These are phyloP conservation scores for Aldabrachelys gigantea DNA, from an alignment of 2,113 vertebrate genomes.

Conservation along the genomic window DNA sequence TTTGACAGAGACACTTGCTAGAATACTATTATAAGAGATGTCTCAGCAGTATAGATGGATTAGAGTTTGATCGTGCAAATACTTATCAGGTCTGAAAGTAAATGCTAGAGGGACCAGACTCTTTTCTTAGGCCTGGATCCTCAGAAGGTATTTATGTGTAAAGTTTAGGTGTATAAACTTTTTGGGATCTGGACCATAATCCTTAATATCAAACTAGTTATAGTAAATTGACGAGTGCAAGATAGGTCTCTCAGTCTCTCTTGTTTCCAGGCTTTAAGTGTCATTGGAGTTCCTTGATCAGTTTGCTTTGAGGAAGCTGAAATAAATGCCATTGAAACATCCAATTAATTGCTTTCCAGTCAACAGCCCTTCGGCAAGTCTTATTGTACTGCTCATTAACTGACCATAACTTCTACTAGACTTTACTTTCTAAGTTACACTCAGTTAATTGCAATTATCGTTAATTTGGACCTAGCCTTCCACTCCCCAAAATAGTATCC, in stretches of 20 bases:
- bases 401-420: constrained; percentile 35
- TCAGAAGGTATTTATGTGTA: neutral
- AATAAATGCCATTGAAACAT: constrained; percentile 44
- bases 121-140: neutral
- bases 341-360: constrained; percentile 39
- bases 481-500: constrained; percentile 28
- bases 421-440: constrained; percentile 46
- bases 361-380: neutral
- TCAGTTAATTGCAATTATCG: constrained; percentile 58
- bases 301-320: constrained; percentile 6
- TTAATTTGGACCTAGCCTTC: constrained; percentile 32
- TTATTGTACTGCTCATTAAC: neutral
- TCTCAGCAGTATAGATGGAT: neutral
- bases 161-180: neutral
- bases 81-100: neutral
- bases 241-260: neutral
- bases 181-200: neutral
- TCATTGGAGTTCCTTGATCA: neutral
- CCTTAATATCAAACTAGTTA: neutral
- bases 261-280: neutral
- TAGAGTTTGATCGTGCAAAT: neutral
- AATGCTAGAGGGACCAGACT: neutral
- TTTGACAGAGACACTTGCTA: neutral
- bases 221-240: neutral
- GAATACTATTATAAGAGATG: neutral